phyloP scores from a whole-genome alignment of 30 jellyfish, hydroid and myxozoan genomes.

The Sanderia malayensis region DNA sequence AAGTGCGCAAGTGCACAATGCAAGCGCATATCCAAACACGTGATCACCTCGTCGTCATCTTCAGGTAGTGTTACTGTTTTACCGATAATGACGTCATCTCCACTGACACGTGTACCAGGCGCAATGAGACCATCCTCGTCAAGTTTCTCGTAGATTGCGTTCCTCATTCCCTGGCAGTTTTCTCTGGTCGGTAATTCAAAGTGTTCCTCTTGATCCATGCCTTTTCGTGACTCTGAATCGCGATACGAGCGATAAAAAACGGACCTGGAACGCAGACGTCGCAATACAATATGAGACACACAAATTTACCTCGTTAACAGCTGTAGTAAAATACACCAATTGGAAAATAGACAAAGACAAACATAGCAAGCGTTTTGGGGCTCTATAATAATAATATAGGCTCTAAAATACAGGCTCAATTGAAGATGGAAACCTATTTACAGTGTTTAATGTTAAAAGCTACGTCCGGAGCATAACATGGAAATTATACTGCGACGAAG shows the following conservation, averaged over 20 bases:
- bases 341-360: too few relatives aligned
- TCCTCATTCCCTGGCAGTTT: constrained; percentile 87
- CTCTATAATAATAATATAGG: too few relatives aligned
- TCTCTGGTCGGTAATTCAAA: constrained; percentile 95
- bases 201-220: constrained; percentile 90
- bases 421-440: too few relatives aligned
- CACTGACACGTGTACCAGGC: constrained; percentile 99
- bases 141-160: constrained; percentile 93
- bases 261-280: too few relatives aligned
- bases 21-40: background rate
- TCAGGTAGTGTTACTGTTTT: constrained; percentile 94
- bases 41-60: constrained; percentile 83
- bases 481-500: too few relatives aligned
- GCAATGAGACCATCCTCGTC: constrained; percentile 99
- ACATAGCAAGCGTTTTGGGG: too few relatives aligned
- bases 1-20: background rate
- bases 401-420: too few relatives aligned
- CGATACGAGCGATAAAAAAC: constrained; percentile 98
- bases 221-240: constrained; percentile 87
- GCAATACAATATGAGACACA: too few relatives aligned
- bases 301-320: too few relatives aligned
- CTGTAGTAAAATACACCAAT: too few relatives aligned
- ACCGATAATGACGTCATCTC: constrained; percentile 99
- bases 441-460: too few relatives aligned
- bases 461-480: too few relatives aligned